Evolutionary conservation across 2,888 invertebrate species (phyloP).

Genomic region (Sympetrum striolatum): DNA sequence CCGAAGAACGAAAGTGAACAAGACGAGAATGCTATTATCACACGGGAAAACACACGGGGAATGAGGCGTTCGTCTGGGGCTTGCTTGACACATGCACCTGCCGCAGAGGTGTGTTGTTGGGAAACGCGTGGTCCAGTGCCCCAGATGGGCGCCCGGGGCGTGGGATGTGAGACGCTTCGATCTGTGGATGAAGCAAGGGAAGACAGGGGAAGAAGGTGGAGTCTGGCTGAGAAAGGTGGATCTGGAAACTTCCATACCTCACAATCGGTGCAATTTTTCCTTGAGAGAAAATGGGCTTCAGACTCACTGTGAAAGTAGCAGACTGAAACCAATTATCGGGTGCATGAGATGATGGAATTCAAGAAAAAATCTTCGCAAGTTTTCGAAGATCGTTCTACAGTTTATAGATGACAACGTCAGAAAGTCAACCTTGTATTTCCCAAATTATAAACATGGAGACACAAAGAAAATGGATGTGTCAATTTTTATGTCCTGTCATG

Average conservation of each 20-base stretch:
- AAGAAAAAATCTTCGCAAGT: too few relatives aligned
- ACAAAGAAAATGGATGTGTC: too few relatives aligned
- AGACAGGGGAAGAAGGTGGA: background rate
- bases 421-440: too few relatives aligned
- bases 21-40: background rate
- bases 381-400: too few relatives aligned
- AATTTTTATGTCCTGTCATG: too few relatives aligned
- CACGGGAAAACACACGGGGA: background rate
- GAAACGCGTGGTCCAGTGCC: slow-evolving; percentile 28
- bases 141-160: background rate
- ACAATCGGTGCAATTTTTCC: background rate
- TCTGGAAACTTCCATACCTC: too few relatives aligned
- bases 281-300: background rate
- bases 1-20: background rate
- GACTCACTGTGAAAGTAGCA: background rate
- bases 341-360: too few relatives aligned
- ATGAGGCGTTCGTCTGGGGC: background rate
- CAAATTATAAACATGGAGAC: too few relatives aligned
- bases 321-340: background rate
- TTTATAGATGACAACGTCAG: too few relatives aligned
- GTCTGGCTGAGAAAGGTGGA: background rate
- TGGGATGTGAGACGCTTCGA: background rate
- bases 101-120: background rate
- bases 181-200: background rate
- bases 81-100: background rate